Base-by-base conservation (phyloP, 2,113 vertebrate species). In the Silurus meridionalis region DNA sequence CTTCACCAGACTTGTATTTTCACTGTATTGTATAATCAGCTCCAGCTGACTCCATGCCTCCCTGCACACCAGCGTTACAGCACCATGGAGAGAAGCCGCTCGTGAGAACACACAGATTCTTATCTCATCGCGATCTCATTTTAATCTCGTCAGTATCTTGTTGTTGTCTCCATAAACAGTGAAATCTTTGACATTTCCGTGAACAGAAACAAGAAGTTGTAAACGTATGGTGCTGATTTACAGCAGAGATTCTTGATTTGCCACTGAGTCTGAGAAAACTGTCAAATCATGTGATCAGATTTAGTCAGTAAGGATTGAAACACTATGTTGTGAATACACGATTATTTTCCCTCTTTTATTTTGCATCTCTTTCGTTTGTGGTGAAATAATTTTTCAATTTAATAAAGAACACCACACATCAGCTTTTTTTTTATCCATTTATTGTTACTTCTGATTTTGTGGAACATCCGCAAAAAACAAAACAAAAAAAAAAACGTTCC, bases 1-100 rank as follows among this genome's bases (percentile, higher is more conserved):
- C 21, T 61, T 88, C 57, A 69, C 21, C 17, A 28, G 4, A n/a
- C 19, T 8, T 1, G 2, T 28, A 15, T 46, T 69, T 81, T 85
- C 79, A 74, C 28, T 79, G 79, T 79, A 78, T 48, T 66, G 88
- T 91, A 89, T 92, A 91, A 93, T 92, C 83, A 87, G 74, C 52
- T 61, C 66, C 50, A 52, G 57, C 85, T 77, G 80, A 91, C 91
- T 92, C 89, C 91, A 90, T 87, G 89, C 77, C 84, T 90, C 55
- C 86, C 85, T 90, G 90, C n/a, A 82, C 88, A 89, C 87, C 82
- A 90, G 80, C 90, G 91, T 81, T 74, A 71, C 23, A 80, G 69
- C 63, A 61, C 58, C 60, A 6, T 74, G n/a, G 81, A 83, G 78
- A 87, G 75, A 74, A 50, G 25, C 28, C 52, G 8, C 19, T 64